Percentiles rank a stretch among this genome's conserved stretches.
Conservation (phyloP, 2,797 vertebrate species). For the Anabas testudineus region DNA sequence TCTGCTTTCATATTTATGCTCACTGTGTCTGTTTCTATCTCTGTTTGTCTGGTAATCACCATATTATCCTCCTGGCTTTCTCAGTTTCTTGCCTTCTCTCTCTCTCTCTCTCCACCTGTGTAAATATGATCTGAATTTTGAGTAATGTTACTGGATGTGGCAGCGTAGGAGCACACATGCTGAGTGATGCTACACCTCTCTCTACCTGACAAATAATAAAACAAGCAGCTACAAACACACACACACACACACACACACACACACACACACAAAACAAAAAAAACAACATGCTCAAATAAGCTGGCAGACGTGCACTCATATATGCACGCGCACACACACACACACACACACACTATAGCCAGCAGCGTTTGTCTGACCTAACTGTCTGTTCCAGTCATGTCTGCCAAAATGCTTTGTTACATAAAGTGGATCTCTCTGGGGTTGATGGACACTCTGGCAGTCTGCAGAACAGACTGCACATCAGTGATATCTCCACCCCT, state of each 20-base stretch:
- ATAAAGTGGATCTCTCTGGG: constrained; percentile 67
- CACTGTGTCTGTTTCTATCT: constrained; percentile 17
- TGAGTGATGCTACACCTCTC: constrained; percentile 21
- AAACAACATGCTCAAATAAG: constrained; percentile 17
- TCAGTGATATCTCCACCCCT: constrained; percentile 48
- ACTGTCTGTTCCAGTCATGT: constrained; percentile 69
- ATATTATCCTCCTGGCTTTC: not conserved
- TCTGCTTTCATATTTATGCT: constrained; percentile 22
- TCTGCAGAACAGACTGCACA: constrained; percentile 50
- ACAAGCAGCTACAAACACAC: constrained; percentile 13
- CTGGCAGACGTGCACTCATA: constrained; percentile 15
- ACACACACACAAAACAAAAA: not conserved
- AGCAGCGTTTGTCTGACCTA: constrained; percentile 61
- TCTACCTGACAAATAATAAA: constrained; percentile 28
- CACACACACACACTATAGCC: constrained; percentile 36
- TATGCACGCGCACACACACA: constrained; percentile 3
- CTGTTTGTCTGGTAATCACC: constrained; percentile 34
- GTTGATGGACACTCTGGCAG: constrained; percentile 61
- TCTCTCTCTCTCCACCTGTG: constrained; percentile 15
- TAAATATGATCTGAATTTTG: constrained; percentile 35
- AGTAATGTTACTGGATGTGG: constrained; percentile 33
- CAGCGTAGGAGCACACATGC: constrained; percentile 16
- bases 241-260: constrained; percentile 4
- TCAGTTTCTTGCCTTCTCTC: not conserved
- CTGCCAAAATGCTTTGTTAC: constrained; percentile 72